Conservation (phyloP, 2,797 vertebrate genomes). For the Ataeniobius toweri region DNA sequence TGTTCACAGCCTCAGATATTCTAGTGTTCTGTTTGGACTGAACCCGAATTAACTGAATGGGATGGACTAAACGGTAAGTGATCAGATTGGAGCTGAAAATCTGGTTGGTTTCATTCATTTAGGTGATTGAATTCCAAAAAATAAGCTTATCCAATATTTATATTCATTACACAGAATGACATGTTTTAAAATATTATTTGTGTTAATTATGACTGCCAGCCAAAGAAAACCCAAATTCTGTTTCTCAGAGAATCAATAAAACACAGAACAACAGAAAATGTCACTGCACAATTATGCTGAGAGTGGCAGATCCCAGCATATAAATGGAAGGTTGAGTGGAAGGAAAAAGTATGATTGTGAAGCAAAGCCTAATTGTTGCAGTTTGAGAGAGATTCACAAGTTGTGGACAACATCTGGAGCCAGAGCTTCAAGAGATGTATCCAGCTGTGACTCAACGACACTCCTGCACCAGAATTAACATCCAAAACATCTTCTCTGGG, state of each 20-base stretch:
- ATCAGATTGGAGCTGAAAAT: not conserved
- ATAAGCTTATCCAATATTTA: no score
- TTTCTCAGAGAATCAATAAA: not conserved
- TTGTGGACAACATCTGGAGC: no score
- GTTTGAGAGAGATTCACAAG: no score
- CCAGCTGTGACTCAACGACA: no score
- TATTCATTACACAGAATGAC: no score
- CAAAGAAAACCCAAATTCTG: not conserved
- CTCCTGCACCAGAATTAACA: no score
- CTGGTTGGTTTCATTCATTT: no score
- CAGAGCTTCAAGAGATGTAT: no score
- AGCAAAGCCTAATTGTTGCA: no score
- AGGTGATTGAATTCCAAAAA: no score
- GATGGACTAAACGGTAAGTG: not conserved
- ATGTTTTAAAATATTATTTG: not conserved
- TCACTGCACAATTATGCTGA: not conserved
- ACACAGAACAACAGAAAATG: not conserved
- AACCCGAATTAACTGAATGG: not conserved
- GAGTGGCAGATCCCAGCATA: not conserved
- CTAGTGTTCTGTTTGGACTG: not conserved
- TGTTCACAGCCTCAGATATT: not conserved
- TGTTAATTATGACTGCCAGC: not conserved
- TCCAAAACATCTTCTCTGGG: no score
- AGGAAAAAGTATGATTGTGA: not conserved
- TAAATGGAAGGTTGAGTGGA: not conserved